Evolutionary conservation across 2,888 invertebrate species (phyloP), one percentile per base, ranked within the genome.

Genomic region (Agonopterix subpropinquella): DNA sequence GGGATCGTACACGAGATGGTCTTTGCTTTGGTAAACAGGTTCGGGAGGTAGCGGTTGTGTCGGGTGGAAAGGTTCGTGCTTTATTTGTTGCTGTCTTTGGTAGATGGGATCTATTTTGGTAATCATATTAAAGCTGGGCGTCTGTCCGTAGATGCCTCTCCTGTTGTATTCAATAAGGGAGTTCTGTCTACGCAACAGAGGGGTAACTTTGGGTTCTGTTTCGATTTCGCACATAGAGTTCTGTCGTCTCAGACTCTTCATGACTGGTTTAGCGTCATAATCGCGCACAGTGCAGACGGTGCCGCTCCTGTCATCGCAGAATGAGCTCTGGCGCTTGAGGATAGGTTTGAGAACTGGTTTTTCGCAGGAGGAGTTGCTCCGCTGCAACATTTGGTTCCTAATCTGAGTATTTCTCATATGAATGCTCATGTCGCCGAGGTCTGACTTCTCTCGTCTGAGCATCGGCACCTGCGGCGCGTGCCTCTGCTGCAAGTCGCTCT

Each of bases 31-130:
- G 84, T 88, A 88, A 60, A 81, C 59, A 49, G 88, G 88, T 73
- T 89, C 89, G 66, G 83, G 86, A 82, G 87, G 88, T 86, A 87
- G 73, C 43, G 87, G 84, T 75, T 87, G 88, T 45, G 85, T 78
- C 45, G 89, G 89, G 56, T 83, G 82, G 67, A 89, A 89, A 13
- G 86, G 85, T 77, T 89, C 89, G 51, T 89, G 88, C 66, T 84
- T 86, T 50, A 70, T 74, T 70, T 88, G 87, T 55, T 85, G 83
- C 51, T 82, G 84, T 79, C 89, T 85, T 86, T 89, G 89, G 85
- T 89, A 89, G 63, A 89, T 84, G 43, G 89, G 89, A 63, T 89
- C 89, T 77, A 89, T 89, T 80, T 88, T 88, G 72, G 89, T 89
- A 62, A 89, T 89, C 83, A 89, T 79, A 67, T 89, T 89, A 77